Conservation (phyloP, 2,113 vertebrate genomes). For the Stictonetta naevosa region DNA sequence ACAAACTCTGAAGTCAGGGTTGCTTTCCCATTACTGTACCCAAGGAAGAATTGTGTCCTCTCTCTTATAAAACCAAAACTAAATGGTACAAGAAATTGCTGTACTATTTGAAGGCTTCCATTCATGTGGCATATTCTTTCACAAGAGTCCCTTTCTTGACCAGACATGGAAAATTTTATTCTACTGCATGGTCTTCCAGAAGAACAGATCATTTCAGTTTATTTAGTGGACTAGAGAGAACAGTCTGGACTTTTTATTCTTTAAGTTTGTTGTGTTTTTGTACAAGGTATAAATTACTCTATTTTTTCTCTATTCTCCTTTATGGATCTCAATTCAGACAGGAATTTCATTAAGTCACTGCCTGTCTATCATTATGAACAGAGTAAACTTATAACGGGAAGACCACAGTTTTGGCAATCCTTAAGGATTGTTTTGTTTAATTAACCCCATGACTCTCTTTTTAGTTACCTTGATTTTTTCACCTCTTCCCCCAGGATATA, state of each 20-base stretch:
- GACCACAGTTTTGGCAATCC: not conserved
- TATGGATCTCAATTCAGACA: not conserved
- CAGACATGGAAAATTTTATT: not conserved
- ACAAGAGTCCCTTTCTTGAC: not conserved
- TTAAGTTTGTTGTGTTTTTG: not conserved
- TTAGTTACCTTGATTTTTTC: not conserved
- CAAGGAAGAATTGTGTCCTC: conserved; percentile 14
- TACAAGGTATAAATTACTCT: not conserved
- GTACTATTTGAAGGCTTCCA: not conserved
- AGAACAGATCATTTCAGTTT: not conserved
- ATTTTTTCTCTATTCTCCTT: not conserved
- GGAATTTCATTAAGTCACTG: not conserved
- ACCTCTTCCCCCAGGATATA: not conserved
- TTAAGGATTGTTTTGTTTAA: not conserved
- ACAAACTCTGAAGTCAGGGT: not conserved
- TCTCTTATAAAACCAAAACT: conserved; percentile 9
- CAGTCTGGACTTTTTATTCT: not conserved
- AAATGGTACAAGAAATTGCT: conserved; percentile 1
- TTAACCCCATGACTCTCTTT: not conserved
- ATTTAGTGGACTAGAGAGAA: not conserved
- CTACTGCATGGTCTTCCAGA: not conserved
- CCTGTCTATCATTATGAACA: not conserved
- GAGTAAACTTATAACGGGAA: not conserved
- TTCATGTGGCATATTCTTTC: not conserved
- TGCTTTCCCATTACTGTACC: conserved; percentile 3